Evolutionary conservation across 2,113 vertebrate species (phyloP).

Genomic region (Benitochromis conjunctus): DNA sequence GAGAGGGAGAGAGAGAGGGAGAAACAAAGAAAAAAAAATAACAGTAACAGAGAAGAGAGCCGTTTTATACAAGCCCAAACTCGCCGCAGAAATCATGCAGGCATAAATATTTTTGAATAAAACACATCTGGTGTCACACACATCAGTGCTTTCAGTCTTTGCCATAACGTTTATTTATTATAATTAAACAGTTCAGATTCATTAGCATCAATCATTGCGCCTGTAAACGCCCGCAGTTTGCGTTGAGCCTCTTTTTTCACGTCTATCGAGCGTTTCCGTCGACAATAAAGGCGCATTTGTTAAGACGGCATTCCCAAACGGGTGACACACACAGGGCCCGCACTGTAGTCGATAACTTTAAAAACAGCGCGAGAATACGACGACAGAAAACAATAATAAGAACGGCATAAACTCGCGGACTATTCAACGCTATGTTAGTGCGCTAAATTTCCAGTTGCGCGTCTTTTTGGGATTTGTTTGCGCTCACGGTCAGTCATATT

Average conservation of each 20-base stretch:
- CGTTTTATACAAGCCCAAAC: conserved; percentile 29
- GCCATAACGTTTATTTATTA: background rate
- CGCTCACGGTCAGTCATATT: background rate
- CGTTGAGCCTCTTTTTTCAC: background rate
- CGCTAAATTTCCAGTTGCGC: background rate
- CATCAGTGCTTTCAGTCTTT: background rate
- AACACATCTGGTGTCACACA: conserved; percentile 12
- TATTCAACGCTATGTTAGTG: background rate
- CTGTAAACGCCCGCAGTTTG: background rate
- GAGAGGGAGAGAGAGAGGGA: background rate
- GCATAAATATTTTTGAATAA: background rate
- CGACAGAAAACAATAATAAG: background rate
- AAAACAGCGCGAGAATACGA: conserved; percentile 62
- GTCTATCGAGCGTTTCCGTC: conserved; percentile 9
- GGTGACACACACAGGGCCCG: conserved; percentile 17
- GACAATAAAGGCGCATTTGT: conserved; percentile 59
- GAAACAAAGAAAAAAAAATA: background rate
- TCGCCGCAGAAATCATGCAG: conserved; percentile 1
- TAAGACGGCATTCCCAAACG: conserved; percentile 31
- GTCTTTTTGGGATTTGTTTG: background rate
- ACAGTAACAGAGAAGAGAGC: background rate
- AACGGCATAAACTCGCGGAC: background rate
- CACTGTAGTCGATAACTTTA: conserved; percentile 15
- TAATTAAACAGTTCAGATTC: background rate
- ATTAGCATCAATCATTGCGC: background rate